phyloP scores from a whole-genome alignment of 1,140 invertebrate genomes.

The Drosophila ogumai region DNA sequence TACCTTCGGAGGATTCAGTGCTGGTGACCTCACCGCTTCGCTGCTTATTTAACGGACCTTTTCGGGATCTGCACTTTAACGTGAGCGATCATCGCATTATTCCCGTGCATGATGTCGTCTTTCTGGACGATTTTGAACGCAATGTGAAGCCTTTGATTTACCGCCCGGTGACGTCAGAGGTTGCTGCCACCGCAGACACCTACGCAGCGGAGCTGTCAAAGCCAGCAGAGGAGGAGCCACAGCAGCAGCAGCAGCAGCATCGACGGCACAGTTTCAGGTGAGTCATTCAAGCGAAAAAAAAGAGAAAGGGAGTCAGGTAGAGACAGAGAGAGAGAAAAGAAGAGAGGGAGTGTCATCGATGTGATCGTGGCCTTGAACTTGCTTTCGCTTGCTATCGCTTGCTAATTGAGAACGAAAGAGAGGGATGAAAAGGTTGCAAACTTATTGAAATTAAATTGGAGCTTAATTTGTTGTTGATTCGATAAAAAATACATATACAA shows the following conservation, averaged over 20 bases:
- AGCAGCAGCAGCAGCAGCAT: constrained; percentile 6
- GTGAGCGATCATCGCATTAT: constrained; percentile 72
- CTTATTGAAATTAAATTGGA: constrained; percentile 8
- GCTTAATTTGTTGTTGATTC: not conserved
- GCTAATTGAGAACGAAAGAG: constrained; percentile 9
- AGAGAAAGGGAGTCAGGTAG: not conserved
- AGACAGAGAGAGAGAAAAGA: not conserved
- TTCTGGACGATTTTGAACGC: constrained; percentile 74
- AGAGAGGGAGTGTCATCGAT: constrained; percentile 2
- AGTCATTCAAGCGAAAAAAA: constrained; percentile 36
- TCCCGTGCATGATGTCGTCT: constrained; percentile 78
- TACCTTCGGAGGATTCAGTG: constrained; percentile 62
- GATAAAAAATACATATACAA: not conserved
- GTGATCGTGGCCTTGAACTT: constrained; percentile 63
- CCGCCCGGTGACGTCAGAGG: constrained; percentile 62
- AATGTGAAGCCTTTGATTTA: constrained; percentile 77
- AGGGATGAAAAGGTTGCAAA: not conserved
- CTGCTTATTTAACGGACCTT: constrained; percentile 74
- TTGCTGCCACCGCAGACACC: constrained; percentile 16
- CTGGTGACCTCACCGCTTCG: constrained; percentile 65
- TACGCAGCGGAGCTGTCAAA: constrained; percentile 6
- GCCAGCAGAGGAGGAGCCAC: constrained; percentile 12
- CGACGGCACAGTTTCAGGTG: constrained; percentile 44
- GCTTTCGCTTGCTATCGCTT: constrained; percentile 14
- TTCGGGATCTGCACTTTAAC: constrained; percentile 74